phyloP scores from a whole-genome alignment of 2,797 vertebrate species.

The Odontamblyopus lacepedii region DNA sequence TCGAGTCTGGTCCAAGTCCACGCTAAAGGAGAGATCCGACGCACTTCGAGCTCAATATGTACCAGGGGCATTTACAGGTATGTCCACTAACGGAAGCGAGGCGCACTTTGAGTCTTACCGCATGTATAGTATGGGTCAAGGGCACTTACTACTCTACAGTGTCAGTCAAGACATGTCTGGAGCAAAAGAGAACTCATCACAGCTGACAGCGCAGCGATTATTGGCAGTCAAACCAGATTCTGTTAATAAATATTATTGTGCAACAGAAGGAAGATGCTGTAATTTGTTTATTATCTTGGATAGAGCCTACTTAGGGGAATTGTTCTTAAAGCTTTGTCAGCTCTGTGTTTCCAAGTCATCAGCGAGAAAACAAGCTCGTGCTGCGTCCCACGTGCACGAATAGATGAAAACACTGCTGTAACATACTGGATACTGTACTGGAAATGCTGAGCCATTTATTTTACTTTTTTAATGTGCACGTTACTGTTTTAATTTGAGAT shows the following conservation, averaged over 20 bases:
- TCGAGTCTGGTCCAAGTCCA: slow-evolving; percentile 64
- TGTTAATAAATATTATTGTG: background rate
- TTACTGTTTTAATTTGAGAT: background rate
- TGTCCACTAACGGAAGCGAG: background rate
- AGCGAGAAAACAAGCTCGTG: slow-evolving; percentile 5
- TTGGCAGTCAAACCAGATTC: background rate
- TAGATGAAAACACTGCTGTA: slow-evolving; percentile 31
- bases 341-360: background rate
- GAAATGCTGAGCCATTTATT: background rate
- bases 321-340: slow-evolving; percentile 3
- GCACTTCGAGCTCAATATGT: slow-evolving; percentile 80
- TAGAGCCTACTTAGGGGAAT: background rate
- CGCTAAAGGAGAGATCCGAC: slow-evolving; percentile 61
- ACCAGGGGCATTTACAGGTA: slow-evolving; percentile 87
- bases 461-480: background rate
- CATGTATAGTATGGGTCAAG: slow-evolving; percentile 20
- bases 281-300: background rate
- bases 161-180: slow-evolving; percentile 22
- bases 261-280: background rate
- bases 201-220: slow-evolving; percentile 13
- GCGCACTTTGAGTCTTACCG: slow-evolving; percentile 12
- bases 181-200: slow-evolving; percentile 11
- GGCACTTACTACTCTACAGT: slow-evolving; percentile 17
- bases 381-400: slow-evolving; percentile 30
- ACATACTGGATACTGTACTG: background rate